Evolutionary conservation across 2,113 vertebrate species (phyloP).

Genomic region (Halichoeres trimaculatus): DNA sequence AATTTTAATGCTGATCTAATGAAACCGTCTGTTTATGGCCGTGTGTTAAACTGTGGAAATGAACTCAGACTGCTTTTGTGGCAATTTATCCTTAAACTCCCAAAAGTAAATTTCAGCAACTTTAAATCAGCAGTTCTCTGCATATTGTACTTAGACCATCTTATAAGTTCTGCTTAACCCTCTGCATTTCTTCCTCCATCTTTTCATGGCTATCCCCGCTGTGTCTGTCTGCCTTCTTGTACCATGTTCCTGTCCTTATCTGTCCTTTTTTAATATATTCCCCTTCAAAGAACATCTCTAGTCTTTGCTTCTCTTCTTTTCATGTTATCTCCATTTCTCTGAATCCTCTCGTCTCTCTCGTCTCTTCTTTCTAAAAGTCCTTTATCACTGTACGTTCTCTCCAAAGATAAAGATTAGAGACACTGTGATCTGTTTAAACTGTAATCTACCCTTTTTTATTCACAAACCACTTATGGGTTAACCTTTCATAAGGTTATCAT

Average conservation of each 20-base stretch:
- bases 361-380: conserved; percentile 26
- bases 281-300: conserved; percentile 11
- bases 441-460: conserved; percentile 28
- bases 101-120: not conserved
- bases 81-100: not conserved
- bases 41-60: too few relatives aligned
- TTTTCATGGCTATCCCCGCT: not conserved
- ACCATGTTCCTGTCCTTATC: not conserved
- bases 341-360: not conserved
- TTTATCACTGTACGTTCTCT: conserved; percentile 22
- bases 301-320: conserved; percentile 3
- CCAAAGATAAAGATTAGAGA: conserved; percentile 40
- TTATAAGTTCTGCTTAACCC: not conserved
- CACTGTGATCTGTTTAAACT: conserved; percentile 46
- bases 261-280: not conserved
- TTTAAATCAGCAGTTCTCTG: not conserved
- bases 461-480: conserved; percentile 16
- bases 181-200: not conserved
- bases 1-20: too few relatives aligned
- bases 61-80: too few relatives aligned
- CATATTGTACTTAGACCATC: not conserved
- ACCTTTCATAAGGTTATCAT: not conserved
- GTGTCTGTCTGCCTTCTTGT: not conserved
- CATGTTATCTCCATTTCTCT: not conserved
- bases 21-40: too few relatives aligned